phyloP scores from a whole-genome alignment of 2,888 invertebrate species.

The Metallyticus violacea region DNA sequence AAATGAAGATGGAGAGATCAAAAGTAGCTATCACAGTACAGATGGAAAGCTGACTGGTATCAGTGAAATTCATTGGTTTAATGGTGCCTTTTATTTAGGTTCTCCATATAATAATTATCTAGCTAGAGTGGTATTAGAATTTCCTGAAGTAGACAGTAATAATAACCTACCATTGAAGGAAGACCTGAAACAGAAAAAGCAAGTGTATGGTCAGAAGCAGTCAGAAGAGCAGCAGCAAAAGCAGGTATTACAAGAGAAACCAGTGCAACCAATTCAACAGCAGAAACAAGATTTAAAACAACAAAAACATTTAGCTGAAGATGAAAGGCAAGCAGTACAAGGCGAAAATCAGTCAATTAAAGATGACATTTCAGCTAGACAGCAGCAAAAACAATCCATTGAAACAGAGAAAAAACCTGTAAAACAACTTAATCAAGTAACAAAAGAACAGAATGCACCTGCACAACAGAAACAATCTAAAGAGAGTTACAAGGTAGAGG shows the following conservation, averaged over 20 bases:
- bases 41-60: constrained; percentile 55
- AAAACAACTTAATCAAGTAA: neutral
- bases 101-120: constrained; percentile 66
- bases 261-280: neutral
- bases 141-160: neutral
- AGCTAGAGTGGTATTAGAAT: constrained; percentile 58
- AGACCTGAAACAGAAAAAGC: neutral
- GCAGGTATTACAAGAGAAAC: neutral
- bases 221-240: neutral
- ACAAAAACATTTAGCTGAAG: neutral
- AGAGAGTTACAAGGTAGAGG: neutral
- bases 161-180: neutral
- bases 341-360: neutral
- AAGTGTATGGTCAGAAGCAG: neutral
- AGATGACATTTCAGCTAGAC: neutral
- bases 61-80: constrained; percentile 61
- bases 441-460: neutral
- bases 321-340: neutral
- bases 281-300: neutral
- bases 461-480: neutral
- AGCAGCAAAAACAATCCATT: neutral
- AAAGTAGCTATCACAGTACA: constrained; percentile 63
- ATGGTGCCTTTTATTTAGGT: constrained; percentile 46
- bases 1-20: constrained; percentile 68
- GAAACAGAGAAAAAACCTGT: too few relatives aligned